A percentile compares a stretch with the other conserved stretches of the same genome.
These are phyloP conservation scores for Gopherus flavomarginatus DNA, from an alignment of 2,113 vertebrate genomes.

Conservation along the genomic window DNA sequence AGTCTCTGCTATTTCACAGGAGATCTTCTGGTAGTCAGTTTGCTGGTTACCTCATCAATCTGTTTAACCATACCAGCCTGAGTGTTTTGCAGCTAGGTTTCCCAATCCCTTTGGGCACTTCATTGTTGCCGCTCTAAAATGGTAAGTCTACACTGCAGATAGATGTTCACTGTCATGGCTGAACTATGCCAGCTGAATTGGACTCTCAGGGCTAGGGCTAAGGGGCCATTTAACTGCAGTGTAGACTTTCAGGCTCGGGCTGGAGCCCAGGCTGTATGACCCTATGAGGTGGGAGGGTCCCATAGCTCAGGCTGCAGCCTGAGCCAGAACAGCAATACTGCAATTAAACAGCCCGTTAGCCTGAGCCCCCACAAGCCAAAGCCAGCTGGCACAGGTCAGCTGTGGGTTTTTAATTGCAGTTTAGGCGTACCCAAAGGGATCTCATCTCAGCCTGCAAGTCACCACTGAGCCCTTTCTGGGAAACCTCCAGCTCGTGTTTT, in stretches of 20 bases:
- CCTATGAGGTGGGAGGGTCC: not conserved
- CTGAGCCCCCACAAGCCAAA: not conserved
- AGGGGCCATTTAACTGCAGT: not conserved
- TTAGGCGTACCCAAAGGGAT: not conserved
- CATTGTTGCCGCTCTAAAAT: not conserved
- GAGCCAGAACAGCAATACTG: not conserved
- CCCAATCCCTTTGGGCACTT: not conserved
- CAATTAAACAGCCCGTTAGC: not conserved
- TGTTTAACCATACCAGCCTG: not conserved
- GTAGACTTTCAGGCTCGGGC: not conserved
- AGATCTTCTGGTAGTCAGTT: not conserved
- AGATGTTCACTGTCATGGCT: not conserved
- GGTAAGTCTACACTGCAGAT: not conserved
- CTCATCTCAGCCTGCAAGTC: not conserved
- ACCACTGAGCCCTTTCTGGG: not conserved
- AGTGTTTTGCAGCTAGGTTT: not conserved
- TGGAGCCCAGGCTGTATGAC: not conserved
- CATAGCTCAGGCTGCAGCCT: not conserved
- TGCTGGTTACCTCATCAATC: not conserved
- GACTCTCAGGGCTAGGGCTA: not conserved
- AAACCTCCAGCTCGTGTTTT: not conserved
- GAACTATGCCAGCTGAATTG: not conserved
- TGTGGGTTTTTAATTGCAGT: not conserved
- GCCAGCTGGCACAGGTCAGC: not conserved
- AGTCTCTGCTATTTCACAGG: not conserved